Evolutionary conservation across 1,140 invertebrate genomes (phyloP).

Genomic region (Drosophila pruinosa): DNA sequence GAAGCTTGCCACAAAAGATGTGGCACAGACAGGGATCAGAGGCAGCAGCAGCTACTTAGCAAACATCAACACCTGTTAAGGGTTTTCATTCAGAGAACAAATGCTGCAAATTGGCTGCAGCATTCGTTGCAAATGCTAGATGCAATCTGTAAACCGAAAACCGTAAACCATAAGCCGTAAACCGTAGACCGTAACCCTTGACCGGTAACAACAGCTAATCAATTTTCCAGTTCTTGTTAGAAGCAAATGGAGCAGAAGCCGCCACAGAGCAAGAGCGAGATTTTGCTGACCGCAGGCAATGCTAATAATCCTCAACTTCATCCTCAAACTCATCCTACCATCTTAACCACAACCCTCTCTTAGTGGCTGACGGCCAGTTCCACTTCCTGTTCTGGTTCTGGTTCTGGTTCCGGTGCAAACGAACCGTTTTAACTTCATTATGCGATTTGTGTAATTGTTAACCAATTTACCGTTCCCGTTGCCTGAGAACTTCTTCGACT

Average conservation of each 20-base stretch:
- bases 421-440: slow-evolving; percentile 60
- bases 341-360: not conserved
- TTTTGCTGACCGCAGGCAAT: slow-evolving; percentile 68
- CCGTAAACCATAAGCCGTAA: slow-evolving; percentile 12
- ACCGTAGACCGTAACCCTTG: slow-evolving; percentile 7
- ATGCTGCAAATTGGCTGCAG: slow-evolving; percentile 68
- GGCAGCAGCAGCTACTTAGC: slow-evolving; percentile 66
- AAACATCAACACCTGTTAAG: slow-evolving; percentile 78
- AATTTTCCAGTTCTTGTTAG: slow-evolving; percentile 50
- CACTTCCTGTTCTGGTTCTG: not conserved
- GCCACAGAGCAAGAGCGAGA: slow-evolving; percentile 25
- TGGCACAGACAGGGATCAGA: not conserved
- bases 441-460: slow-evolving; percentile 75
- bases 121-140: slow-evolving; percentile 34
- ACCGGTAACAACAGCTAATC: slow-evolving; percentile 57
- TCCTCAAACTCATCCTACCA: not conserved
- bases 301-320: slow-evolving; percentile 40
- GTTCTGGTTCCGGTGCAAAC: slow-evolving; percentile 6
- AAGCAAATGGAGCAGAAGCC: slow-evolving; percentile 22
- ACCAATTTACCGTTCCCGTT: slow-evolving; percentile 65
- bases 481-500: slow-evolving; percentile 2
- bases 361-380: not conserved
- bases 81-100: slow-evolving; percentile 55
- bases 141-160: not conserved
- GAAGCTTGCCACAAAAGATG: slow-evolving; percentile 39